phyloP scores from a whole-genome alignment of 1,140 invertebrate species.

The Bombus affinis region DNA sequence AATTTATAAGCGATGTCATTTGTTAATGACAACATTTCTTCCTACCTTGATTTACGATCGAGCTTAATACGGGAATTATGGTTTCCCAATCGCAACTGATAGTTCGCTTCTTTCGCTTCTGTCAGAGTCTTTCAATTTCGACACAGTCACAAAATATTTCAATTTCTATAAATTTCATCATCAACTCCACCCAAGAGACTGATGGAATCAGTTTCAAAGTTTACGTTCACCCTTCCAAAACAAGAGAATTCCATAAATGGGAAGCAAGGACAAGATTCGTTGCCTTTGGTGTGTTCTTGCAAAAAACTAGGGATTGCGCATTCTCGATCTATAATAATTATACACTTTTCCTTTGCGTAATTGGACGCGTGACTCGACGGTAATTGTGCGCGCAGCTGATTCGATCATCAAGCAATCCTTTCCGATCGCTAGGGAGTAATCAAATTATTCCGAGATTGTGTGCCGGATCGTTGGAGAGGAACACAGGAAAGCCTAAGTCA shows the following conservation, averaged over 20 bases:
- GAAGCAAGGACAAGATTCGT: background rate
- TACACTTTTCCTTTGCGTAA: conserved; percentile 40
- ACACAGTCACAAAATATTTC: too few relatives aligned
- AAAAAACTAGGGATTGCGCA: background rate
- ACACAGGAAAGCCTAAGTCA: background rate
- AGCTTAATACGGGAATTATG: background rate
- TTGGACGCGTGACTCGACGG: conserved; percentile 42
- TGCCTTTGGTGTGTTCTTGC: too few relatives aligned
- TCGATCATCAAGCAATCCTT: background rate
- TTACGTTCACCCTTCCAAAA: background rate
- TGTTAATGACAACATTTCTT: background rate
- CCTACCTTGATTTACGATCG: background rate
- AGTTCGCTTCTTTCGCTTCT: too few relatives aligned
- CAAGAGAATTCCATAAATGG: background rate
- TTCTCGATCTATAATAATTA: conserved; percentile 34
- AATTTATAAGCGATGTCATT: background rate
- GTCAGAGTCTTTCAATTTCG: too few relatives aligned
- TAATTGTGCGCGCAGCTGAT: conserved; percentile 28
- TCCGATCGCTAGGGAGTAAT: conserved; percentile 10
- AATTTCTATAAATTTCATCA: background rate
- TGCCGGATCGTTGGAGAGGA: background rate
- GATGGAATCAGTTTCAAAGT: conserved; percentile 35
- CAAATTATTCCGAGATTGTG: conserved; percentile 20
- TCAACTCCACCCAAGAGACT: accelerated
- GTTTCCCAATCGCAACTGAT: too few relatives aligned